phyloP scores from a whole-genome alignment of 1,140 invertebrate genomes.

The Thaumetopoea pityocampa region DNA sequence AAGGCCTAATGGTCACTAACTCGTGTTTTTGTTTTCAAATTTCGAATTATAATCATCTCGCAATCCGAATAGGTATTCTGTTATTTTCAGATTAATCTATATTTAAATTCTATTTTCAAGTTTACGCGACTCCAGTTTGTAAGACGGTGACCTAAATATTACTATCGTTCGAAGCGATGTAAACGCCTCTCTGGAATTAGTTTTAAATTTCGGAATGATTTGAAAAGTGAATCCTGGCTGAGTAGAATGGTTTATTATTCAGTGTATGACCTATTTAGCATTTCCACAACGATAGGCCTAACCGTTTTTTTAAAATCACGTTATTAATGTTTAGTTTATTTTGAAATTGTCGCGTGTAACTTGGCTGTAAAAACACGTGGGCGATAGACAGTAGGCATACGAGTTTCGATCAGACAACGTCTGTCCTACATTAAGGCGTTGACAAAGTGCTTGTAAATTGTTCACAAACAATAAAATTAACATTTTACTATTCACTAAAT shows the following conservation, averaged over 20 bases:
- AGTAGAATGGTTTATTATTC: neutral
- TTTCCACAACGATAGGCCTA: neutral
- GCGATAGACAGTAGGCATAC: constrained; percentile 10
- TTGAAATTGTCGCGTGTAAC: constrained; percentile 9
- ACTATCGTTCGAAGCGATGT: constrained; percentile 37
- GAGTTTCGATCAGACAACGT: constrained; percentile 18
- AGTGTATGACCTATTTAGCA: constrained; percentile 3
- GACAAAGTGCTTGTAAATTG: constrained; percentile 22
- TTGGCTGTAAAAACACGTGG: constrained; percentile 17
- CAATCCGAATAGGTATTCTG: neutral
- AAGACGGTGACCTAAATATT: constrained; percentile 61
- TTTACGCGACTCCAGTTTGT: constrained; percentile 52
- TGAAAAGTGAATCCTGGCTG: too few relatives aligned
- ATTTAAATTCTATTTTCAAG: constrained; percentile 69
- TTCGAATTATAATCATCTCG: too few relatives aligned
- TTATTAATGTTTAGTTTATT: constrained; percentile 15
- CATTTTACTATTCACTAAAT: constrained; percentile 11
- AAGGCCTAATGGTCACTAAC: too few relatives aligned
- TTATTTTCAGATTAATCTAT: too few relatives aligned
- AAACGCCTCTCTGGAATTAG: constrained; percentile 47
- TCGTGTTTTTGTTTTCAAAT: constrained; percentile 2
- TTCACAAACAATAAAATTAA: constrained; percentile 11
- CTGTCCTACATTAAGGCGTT: constrained; percentile 22
- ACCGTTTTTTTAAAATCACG: constrained; percentile 17
- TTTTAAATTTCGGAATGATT: too few relatives aligned